A percentile compares a stretch with the other conserved stretches of the same genome.
Evolutionary conservation across 2,888 invertebrate species (phyloP).

Genomic region (Dasypogon diadema): DNA sequence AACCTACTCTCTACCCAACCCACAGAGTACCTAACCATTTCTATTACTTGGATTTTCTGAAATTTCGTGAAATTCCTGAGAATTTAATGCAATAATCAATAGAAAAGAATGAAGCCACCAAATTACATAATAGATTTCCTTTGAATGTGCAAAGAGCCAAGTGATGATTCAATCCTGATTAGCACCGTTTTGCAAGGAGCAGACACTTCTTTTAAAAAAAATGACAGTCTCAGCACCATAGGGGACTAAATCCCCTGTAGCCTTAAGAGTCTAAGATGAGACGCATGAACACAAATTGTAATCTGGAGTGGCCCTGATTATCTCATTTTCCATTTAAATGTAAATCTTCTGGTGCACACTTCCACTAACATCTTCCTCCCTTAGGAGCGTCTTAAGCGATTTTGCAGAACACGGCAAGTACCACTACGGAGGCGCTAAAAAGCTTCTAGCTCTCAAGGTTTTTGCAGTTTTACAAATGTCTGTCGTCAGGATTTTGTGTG

Average conservation of each 20-base stretch:
- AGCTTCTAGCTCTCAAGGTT: conserved; percentile 21
- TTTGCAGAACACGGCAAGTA: conserved; percentile 25
- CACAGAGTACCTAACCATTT: too few species aligned
- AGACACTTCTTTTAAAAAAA: background rate
- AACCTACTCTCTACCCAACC: too few species aligned
- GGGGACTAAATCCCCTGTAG: background rate
- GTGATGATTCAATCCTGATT: background rate
- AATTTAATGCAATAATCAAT: too few species aligned
- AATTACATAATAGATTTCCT: too few species aligned
- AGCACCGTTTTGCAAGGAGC: background rate
- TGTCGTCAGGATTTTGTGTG: background rate
- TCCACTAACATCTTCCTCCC: background rate
- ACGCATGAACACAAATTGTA: conserved; percentile 53
- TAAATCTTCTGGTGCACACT: conserved; percentile 48
- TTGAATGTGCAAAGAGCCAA: too few species aligned
- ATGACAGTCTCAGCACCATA: background rate
- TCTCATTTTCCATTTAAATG: conserved; percentile 56
- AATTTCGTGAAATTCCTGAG: too few species aligned
- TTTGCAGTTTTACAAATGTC: conserved; percentile 29
- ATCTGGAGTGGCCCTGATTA: conserved; percentile 56
- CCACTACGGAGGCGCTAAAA: conserved; percentile 42
- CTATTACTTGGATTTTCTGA: too few species aligned
- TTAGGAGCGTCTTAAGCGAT: conserved; percentile 5
- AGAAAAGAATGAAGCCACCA: too few species aligned
- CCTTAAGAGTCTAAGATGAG: conserved; percentile 30